Percentiles rank a stretch among this genome's conserved stretches.
phyloP scores from a whole-genome alignment of 1,140 invertebrate species.

The Zophobas atratus region DNA sequence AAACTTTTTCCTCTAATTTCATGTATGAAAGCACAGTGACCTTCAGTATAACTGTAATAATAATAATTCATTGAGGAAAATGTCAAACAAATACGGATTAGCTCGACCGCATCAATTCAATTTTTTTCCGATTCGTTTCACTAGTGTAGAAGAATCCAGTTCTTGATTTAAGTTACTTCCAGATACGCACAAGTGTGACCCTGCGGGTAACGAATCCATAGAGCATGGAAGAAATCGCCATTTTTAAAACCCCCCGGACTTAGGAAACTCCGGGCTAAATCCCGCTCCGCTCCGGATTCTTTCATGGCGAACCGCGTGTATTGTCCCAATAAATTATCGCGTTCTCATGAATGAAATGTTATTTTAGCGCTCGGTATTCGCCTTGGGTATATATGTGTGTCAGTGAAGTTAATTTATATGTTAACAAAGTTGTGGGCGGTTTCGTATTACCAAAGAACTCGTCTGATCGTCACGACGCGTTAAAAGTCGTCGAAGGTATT shows the following conservation, averaged over 20 bases:
- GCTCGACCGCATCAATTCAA: too few species aligned
- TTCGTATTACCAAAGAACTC: not conserved
- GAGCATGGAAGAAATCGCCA: not conserved
- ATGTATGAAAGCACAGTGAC: too few species aligned
- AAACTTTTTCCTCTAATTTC: too few species aligned
- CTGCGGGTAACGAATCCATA: not conserved
- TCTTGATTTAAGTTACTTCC: too few species aligned
- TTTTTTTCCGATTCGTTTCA: too few species aligned
- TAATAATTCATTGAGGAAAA: too few species aligned
- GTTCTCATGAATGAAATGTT: slow-evolving; percentile 50
- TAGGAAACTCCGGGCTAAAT: not conserved
- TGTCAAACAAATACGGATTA: too few species aligned
- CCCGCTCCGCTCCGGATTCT: not conserved
- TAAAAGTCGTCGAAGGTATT: not conserved
- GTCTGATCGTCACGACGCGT: not conserved
- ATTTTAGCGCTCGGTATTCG: slow-evolving; percentile 48
- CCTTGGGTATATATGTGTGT: slow-evolving; percentile 27
- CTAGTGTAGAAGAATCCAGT: too few species aligned
- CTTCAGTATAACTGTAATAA: too few species aligned
- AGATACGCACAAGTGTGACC: not conserved
- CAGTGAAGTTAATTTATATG: slow-evolving; percentile 45
- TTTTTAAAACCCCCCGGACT: not conserved
- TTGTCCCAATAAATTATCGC: slow-evolving; percentile 50
- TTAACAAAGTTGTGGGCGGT: not conserved
- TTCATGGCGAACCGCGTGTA: slow-evolving; percentile 28